Evolutionary conservation across 2,797 vertebrate genomes (phyloP), one percentile per base, ranked within the genome.

Genomic region (Amniataba percoides): DNA sequence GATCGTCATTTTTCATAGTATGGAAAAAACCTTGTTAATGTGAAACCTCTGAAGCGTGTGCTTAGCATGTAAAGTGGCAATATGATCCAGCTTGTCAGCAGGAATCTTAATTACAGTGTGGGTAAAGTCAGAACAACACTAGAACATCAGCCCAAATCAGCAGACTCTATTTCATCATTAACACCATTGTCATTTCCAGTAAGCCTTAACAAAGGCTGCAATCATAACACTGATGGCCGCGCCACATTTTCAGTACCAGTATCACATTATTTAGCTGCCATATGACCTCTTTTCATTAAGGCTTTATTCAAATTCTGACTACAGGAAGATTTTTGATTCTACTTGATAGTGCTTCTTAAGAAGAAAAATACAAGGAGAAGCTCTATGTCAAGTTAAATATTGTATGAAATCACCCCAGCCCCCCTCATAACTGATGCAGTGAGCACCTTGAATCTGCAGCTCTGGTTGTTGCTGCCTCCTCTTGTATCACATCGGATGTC

Each of bases 401-500:
- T 46, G 27, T 8, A 61, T 65, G 61, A 60, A 45, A 48, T 48
- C 43, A 27, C 23, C 9, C 16, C 46, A 4, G 16, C 31, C 18
- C 39, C 5, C 12, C 19, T 72, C 14, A 55, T 63, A 21, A 65
- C 12, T 31, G 46, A 80, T 55, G 53, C 60, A 57, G 66, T 0
- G 31, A 67, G 72, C 60, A 59, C 70, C 71, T 67, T 46, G 52
- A 74, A 73, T 60, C 62, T 46, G 39, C 58, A 70, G 31, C 68
- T 69, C 31, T 63, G 19, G 46, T 19, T 9, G 45, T 14, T 15
- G 19, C 58, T 3, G 1, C 56, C 48, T 40, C n/a, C 25, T 39
- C 51, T 31, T 14, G 60, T 19, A 48, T 64, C 66, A 25, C 25
- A 46, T 10, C 0, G 14, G 21, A 70, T 31, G 36, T 31, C 63